Percentiles rank a stretch among this genome's conserved stretches.
These are phyloP conservation scores for Chromobotia macracanthus DNA, from an alignment of 2,797 vertebrate species.

Conservation along the genomic window DNA sequence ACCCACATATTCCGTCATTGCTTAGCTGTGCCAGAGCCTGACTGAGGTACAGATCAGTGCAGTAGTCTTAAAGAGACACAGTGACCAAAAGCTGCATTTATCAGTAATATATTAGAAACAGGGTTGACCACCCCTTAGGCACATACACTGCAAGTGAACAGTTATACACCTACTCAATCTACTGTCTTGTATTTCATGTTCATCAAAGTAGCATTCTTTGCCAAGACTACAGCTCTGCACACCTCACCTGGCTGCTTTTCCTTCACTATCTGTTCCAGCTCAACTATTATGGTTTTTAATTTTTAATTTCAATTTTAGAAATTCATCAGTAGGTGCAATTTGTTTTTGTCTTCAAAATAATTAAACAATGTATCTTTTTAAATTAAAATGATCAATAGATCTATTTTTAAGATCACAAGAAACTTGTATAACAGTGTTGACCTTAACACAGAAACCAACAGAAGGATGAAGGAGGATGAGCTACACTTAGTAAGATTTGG, in stretches of 20 bases:
- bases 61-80: slow-evolving; percentile 9
- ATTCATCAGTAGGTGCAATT: neutral
- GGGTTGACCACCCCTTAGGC: no score
- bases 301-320: neutral
- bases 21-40: neutral
- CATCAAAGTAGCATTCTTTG: neutral
- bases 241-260: neutral
- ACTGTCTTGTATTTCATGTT: neutral
- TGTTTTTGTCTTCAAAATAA: neutral
- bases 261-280: neutral
- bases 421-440: no score
- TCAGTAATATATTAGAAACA: neutral
- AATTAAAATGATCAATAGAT: no score
- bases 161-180: neutral
- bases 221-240: neutral
- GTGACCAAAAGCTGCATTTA: neutral
- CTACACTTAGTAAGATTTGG: no score
- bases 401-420: no score
- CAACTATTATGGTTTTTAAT: neutral
- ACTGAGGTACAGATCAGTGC: neutral
- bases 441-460: no score
- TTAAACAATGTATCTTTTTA: no score
- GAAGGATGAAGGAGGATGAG: no score
- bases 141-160: neutral
- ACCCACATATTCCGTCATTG: neutral